These are phyloP conservation scores for Patella ulyssiponensis DNA, from an alignment of 2,888 invertebrate species.

Conservation along the genomic window DNA sequence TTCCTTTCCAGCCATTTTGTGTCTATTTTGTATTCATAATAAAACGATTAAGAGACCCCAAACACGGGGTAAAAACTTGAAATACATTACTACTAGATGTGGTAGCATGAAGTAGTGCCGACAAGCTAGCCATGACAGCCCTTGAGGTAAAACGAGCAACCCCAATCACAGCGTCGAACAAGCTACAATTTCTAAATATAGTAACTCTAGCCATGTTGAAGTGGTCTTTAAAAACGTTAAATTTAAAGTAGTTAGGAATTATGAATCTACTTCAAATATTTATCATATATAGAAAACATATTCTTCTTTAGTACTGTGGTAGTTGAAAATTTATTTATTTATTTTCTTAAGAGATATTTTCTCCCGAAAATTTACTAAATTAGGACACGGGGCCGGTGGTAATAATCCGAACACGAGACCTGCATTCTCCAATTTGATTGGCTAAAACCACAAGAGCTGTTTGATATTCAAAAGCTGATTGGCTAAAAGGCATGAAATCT, in stretches of 20 bases:
- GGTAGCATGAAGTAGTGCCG: conserved; percentile 53
- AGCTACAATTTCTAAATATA: conserved; percentile 42
- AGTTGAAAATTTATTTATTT: conserved; percentile 26
- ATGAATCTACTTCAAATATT: conserved; percentile 14
- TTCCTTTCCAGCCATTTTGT: conserved; percentile 20
- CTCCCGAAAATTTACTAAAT: not conserved
- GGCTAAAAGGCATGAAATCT: conserved; percentile 17
- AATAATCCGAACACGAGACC: conserved; percentile 46
- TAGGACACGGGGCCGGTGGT: conserved; percentile 25
- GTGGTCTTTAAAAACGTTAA: conserved; percentile 43
- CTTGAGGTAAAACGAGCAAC: conserved; percentile 56
- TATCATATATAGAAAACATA: conserved; percentile 10
- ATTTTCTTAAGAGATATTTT: conserved; percentile 9
- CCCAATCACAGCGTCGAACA: conserved; percentile 44
- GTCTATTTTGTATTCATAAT: conserved; percentile 12
- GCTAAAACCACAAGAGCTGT: conserved; percentile 33
- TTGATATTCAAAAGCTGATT: conserved; percentile 32
- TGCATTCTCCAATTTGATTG: conserved; percentile 44
- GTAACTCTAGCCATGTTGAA: conserved; percentile 41
- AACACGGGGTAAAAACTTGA: not conserved
- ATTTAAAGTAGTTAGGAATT: conserved; percentile 30
- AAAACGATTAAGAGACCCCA: not conserved
- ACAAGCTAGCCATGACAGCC: conserved; percentile 42
- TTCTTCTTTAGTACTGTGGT: conserved; percentile 22
- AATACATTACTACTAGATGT: conserved; percentile 3